Base-by-base conservation (phyloP, 2,797 vertebrate genomes). In the Sebastes glaucus region DNA sequence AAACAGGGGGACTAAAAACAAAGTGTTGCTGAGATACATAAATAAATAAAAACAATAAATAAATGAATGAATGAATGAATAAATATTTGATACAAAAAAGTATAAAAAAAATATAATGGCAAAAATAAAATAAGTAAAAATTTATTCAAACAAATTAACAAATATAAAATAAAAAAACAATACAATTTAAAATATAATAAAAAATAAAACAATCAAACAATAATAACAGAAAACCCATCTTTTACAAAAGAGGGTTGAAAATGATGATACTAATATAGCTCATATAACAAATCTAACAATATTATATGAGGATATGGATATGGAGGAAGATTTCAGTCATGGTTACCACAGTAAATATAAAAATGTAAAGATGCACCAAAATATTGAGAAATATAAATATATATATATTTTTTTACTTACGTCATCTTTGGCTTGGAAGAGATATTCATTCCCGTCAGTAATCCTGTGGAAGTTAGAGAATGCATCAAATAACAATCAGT, bases 381-480 rank as follows among this genome's bases (percentile, higher is more conserved):
- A 53, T 10, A 13, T 22, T 57, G 49, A 66, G 3, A 55, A 25
- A 28, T 5, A 57, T 0, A 64, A 16, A 28, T 5, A 6, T 42
- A 71, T 7, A 2, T 7, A 2, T 1, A 25, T n/a, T 66, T 38
- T 23, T 63, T 18, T 25, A 97, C 98, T 98, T 93, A 99, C 99
- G 20, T 99, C 99, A 3, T 99, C 99, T 99, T 99, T 99, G 98
- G 98, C 98, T 97, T 99, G 99, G 96, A 99, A 99, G 93, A 99
- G 97, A 97, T 98, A 99, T 94, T 99, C 99, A 2, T 99, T 99
- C 88, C 99, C 99, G 61, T 99, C 98, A 6, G 96, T 97, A 83
- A 99, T 92, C 90, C 98, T 99, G 96, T 9, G 91, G 94, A 89
- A 42, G 53, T 46, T 46, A 82, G 52, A 78, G 56, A 27, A 70